phyloP scores from a whole-genome alignment of 1,140 invertebrate genomes.

The Bombyx mandarina region DNA sequence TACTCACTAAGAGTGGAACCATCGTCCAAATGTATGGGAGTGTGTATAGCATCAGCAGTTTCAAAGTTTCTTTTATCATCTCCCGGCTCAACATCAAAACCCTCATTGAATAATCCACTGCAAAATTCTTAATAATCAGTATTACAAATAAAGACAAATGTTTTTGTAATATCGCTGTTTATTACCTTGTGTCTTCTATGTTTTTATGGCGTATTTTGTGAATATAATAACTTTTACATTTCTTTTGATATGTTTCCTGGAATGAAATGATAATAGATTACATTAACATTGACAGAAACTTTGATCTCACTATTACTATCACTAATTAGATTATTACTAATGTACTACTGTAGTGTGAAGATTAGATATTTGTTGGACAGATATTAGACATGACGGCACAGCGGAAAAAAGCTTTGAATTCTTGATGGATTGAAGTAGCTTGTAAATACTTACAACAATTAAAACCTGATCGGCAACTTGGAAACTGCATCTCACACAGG shows the following conservation, averaged over 20 bases:
- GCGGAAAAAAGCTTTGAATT: too few relatives aligned
- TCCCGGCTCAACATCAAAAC: slow-evolving; percentile 46
- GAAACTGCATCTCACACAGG: slow-evolving; percentile 79
- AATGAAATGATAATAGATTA: slow-evolving; percentile 19
- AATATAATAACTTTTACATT: slow-evolving; percentile 78
- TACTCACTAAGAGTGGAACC: slow-evolving; percentile 52
- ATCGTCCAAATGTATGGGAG: slow-evolving; percentile 57
- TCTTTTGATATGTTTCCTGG: slow-evolving; percentile 76
- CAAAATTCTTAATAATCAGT: slow-evolving; percentile 11
- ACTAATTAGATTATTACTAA: too few relatives aligned
- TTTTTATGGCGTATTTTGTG: slow-evolving; percentile 71
- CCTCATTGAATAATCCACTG: slow-evolving; percentile 54
- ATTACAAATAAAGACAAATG: background rate
- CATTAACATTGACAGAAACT: slow-evolving; percentile 18
- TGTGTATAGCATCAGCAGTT: slow-evolving; percentile 38
- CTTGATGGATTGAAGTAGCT: too few relatives aligned
- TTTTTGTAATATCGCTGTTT: background rate
- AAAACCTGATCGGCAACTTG: slow-evolving; percentile 83
- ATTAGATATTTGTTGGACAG: too few relatives aligned
- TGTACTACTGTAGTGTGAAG: too few relatives aligned
- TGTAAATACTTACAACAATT: slow-evolving; percentile 75
- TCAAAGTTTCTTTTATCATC: slow-evolving; percentile 33
- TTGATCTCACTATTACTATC: slow-evolving; percentile 21
- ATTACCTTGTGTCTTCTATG: slow-evolving; percentile 66
- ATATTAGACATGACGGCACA: too few relatives aligned